A percentile compares a stretch with the other conserved stretches of the same genome.
Conservation (phyloP, 2,888 invertebrate genomes). For the Craniophora ligustri region DNA sequence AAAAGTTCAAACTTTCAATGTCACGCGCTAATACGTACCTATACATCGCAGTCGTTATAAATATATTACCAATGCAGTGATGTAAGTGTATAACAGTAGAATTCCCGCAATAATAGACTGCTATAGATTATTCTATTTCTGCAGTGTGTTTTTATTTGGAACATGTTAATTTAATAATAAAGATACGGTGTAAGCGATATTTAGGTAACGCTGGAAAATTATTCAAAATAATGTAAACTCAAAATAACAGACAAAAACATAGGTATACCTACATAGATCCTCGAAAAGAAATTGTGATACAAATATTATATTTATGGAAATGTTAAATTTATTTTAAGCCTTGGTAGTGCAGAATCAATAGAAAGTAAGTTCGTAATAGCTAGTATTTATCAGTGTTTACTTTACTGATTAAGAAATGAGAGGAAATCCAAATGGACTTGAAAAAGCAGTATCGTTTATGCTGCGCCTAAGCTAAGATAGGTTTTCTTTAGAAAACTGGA, state of each 20-base stretch:
- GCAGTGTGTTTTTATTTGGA: too few species aligned
- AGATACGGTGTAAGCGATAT: too few species aligned
- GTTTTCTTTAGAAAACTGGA: slow-evolving; percentile 56
- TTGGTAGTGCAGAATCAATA: slow-evolving; percentile 19
- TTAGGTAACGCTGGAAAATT: too few species aligned
- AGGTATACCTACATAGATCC: too few species aligned
- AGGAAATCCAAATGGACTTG: slow-evolving; percentile 49
- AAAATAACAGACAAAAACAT: too few species aligned
- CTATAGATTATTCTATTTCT: neutral
- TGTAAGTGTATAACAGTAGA: slow-evolving; percentile 6
- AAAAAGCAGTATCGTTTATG: slow-evolving; percentile 51
- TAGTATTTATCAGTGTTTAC: slow-evolving; percentile 34
- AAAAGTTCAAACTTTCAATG: slow-evolving; percentile 43
- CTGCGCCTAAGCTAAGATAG: slow-evolving; percentile 32
- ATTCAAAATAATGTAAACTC: too few species aligned
- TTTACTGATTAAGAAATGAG: slow-evolving; percentile 46
- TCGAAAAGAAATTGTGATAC: too few species aligned
- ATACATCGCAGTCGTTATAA: neutral
- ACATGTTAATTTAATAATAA: too few species aligned
- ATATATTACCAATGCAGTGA: slow-evolving; percentile 6
- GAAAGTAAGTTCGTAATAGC: slow-evolving; percentile 28
- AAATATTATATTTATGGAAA: too few species aligned
- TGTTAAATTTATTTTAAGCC: too few species aligned
- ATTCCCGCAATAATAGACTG: neutral
- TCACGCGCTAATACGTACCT: slow-evolving; percentile 2